Conservation (phyloP, 2,113 vertebrate species). For the Callithrix jacchus region DNA sequence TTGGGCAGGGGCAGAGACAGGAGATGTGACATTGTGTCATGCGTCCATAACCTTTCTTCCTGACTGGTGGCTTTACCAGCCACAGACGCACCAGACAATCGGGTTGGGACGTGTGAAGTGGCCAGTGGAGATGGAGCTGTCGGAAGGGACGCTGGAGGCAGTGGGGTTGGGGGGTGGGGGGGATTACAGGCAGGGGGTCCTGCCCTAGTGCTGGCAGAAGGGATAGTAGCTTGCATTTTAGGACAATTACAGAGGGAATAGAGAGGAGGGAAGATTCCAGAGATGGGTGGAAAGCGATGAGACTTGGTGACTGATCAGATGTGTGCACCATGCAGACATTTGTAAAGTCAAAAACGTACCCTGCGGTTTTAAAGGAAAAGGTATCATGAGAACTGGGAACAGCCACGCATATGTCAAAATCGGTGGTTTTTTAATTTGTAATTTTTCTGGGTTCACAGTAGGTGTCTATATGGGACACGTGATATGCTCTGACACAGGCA, state of each 20-base stretch:
- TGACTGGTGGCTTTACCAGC: no score
- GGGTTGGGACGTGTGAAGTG: not conserved
- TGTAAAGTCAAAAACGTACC: not conserved
- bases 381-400: not conserved
- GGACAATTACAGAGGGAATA: not conserved
- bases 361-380: not conserved
- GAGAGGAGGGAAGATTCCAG: not conserved
- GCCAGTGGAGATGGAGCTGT: not conserved
- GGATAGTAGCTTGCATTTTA: not conserved
- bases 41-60: not conserved
- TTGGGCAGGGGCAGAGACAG: not conserved
- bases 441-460: no score
- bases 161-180: no score
- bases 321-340: not conserved
- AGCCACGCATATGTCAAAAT: not conserved
- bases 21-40: not conserved
- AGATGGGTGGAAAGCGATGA: not conserved
- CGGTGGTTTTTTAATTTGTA: not conserved
- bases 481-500: no score
- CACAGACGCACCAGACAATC: not conserved
- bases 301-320: not conserved
- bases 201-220: not conserved
- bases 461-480: no score
- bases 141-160: not conserved
- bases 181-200: not conserved